Evolutionary conservation across 2,113 vertebrate genomes (phyloP).

Genomic region (Phyllostomus hastatus): DNA sequence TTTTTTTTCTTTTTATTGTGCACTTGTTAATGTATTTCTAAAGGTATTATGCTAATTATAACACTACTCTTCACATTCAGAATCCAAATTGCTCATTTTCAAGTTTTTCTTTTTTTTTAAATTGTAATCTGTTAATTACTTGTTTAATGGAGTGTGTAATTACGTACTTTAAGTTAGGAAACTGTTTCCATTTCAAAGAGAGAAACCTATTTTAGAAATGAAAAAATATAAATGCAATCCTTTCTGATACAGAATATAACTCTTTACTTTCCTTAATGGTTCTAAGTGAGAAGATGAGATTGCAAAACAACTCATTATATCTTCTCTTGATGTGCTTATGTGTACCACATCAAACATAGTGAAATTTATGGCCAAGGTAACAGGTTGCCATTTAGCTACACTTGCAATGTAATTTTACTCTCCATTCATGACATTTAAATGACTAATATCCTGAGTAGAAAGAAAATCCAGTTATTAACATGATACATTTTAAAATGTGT

Average conservation of each 20-base stretch:
- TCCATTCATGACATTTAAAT: conserved; percentile 25
- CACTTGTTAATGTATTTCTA: conserved; percentile 82
- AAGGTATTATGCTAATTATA: conserved; percentile 86
- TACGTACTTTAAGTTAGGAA: conserved; percentile 87
- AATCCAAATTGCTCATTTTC: conserved; percentile 85
- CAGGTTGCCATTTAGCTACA: conserved; percentile 35
- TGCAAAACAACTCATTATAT: conserved; percentile 72
- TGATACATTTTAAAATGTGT: background rate
- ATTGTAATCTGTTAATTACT: conserved; percentile 89
- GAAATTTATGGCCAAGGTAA: conserved; percentile 41
- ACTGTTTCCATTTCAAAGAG: conserved; percentile 85
- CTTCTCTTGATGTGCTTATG: conserved; percentile 51
- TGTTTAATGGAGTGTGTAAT: conserved; percentile 91
- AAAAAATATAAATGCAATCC: conserved; percentile 81
- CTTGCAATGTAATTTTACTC: conserved; percentile 24
- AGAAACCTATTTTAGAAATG: conserved; percentile 80
- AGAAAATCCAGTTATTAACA: conserved; percentile 24
- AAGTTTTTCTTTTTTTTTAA: conserved; percentile 69
- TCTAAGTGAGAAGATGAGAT: conserved; percentile 69
- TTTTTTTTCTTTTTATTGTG: conserved; percentile 74
- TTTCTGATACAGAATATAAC: conserved; percentile 77
- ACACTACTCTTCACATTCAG: conserved; percentile 77
- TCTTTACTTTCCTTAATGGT: conserved; percentile 76
- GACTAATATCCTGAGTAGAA: background rate
- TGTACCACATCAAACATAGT: conserved; percentile 37